Conservation (phyloP, 2,113 vertebrate genomes). For the Ursus arctos region DNA sequence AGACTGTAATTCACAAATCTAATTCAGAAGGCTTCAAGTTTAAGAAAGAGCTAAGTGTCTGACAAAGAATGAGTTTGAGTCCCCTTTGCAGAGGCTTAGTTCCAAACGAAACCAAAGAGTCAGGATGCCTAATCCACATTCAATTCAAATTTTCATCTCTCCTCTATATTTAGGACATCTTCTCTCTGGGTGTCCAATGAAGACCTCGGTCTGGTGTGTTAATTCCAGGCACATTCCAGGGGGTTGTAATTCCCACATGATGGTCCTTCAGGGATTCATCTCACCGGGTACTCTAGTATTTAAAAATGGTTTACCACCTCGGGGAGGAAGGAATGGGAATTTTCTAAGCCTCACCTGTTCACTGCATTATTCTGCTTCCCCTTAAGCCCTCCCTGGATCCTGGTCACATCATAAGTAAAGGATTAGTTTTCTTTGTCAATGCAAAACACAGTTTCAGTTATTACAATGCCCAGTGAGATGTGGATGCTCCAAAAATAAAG, state of each 20-base stretch:
- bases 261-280: background rate
- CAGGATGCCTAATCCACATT: background rate
- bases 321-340: background rate
- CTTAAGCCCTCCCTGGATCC: background rate
- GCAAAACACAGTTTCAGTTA: constrained; percentile 59
- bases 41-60: constrained; percentile 67
- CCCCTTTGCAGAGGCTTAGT: constrained; percentile 70
- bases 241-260: background rate
- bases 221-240: background rate
- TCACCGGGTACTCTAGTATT: background rate
- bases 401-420: background rate
- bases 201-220: background rate
- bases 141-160: background rate
- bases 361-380: background rate
- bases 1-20: constrained; percentile 61
- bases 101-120: constrained; percentile 67
- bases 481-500: constrained; percentile 24
- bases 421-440: constrained; percentile 1
- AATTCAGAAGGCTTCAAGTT: constrained; percentile 72
- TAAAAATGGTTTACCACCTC: background rate
- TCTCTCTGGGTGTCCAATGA: background rate
- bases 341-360: background rate
- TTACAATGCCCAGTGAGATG: constrained; percentile 8
- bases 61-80: constrained; percentile 59
- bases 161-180: background rate